A percentile compares a stretch with the other conserved stretches of the same genome.
Evolutionary conservation across 2,113 vertebrate genomes (phyloP).

Genomic region (Onychostruthus taczanowskii): DNA sequence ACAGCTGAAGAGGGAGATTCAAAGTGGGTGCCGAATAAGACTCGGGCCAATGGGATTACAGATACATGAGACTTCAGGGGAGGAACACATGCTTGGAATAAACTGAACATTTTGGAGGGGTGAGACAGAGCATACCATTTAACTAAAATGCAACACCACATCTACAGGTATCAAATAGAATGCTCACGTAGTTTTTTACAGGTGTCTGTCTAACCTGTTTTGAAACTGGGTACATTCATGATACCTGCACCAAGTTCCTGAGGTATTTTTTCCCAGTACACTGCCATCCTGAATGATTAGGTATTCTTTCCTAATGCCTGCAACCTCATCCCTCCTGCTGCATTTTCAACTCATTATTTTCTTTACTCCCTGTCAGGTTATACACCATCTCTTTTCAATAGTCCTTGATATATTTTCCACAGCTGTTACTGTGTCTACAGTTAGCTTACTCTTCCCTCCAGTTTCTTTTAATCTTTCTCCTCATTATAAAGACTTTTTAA

Average conservation of each 20-base stretch:
- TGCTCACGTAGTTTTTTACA: neutral
- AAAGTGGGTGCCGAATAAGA: too few relatives aligned
- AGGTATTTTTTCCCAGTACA: neutral
- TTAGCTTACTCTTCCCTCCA: neutral
- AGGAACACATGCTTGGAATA: too few relatives aligned
- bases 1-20: too few relatives aligned
- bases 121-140: too few relatives aligned
- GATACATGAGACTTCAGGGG: too few relatives aligned
- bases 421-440: neutral
- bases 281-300: neutral
- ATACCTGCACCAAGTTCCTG: neutral
- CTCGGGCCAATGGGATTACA: too few relatives aligned
- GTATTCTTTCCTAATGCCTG: neutral
- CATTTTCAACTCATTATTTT: neutral
- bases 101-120: too few relatives aligned
- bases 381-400: neutral
- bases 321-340: neutral
- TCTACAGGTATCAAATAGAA: neutral
- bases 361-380: neutral
- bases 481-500: neutral
- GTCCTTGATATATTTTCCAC: neutral
- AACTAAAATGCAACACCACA: too few relatives aligned
- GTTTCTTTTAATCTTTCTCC: neutral
- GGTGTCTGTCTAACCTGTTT: neutral
- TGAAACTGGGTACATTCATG: neutral